These are phyloP conservation scores for Colletes collaris DNA, from an alignment of 2,888 invertebrate genomes.

Conservation along the genomic window DNA sequence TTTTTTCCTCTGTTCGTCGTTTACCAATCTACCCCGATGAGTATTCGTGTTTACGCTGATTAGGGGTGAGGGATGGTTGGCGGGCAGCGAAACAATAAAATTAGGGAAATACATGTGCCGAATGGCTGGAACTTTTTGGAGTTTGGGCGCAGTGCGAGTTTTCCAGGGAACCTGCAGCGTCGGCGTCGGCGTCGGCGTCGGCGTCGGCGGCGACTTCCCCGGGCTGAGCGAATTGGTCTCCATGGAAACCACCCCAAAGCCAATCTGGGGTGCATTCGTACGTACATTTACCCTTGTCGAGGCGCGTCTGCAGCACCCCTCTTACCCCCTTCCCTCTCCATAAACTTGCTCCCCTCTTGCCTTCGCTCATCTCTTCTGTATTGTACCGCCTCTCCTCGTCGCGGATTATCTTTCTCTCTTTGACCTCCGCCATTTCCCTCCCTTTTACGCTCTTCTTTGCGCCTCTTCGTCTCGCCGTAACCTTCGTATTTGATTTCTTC, in stretches of 20 bases:
- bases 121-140: conserved; percentile 51
- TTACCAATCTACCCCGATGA: conserved; percentile 5
- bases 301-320: conserved; percentile 67
- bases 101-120: conserved; percentile 36
- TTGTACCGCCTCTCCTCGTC: conserved; percentile 24
- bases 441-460: not conserved
- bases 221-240: conserved; percentile 76
- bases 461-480: not conserved
- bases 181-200: conserved; percentile 15
- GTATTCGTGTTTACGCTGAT: conserved; percentile 9
- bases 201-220: conserved; percentile 74
- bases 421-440: conserved; percentile 18
- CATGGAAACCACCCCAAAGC: conserved; percentile 79
- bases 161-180: conserved; percentile 42
- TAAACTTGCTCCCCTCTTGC: conserved; percentile 50
- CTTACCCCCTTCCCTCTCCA: conserved; percentile 30
- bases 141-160: conserved; percentile 54
- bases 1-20: conserved; percentile 11
- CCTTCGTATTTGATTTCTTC: conserved; percentile 22
- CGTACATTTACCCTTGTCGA: conserved; percentile 78
- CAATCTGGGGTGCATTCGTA: conserved; percentile 80
- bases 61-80: not conserved
- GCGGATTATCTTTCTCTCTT: conserved; percentile 27
- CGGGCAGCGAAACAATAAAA: conserved; percentile 7
- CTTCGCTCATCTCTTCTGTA: conserved; percentile 26